Conservation (phyloP, 2,888 invertebrate species). For the Sesia bembeciformis region DNA sequence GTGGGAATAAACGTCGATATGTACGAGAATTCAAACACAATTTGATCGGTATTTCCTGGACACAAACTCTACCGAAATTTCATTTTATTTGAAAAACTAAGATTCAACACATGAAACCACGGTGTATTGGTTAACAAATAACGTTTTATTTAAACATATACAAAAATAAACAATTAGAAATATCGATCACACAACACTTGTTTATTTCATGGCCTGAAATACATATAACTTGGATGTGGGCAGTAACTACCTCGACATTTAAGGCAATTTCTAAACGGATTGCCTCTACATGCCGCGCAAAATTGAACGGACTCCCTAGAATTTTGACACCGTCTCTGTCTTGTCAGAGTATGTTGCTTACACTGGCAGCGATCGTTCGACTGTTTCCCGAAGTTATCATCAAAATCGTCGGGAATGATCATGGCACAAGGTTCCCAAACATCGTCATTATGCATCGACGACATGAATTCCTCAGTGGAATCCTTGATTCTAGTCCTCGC, state of each 20-base stretch:
- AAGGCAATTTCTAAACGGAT: background rate
- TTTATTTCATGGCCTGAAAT: background rate
- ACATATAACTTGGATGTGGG: background rate
- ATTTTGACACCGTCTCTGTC: background rate
- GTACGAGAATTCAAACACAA: no score
- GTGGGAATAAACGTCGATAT: no score
- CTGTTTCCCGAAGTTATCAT: background rate
- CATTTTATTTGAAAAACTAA: no score
- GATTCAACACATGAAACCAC: no score
- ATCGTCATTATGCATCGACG: background rate
- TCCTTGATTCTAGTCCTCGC: background rate
- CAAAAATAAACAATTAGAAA: no score
- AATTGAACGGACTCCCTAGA: background rate
- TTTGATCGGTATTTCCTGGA: no score
- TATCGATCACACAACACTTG: no score
- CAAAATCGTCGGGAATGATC: background rate
- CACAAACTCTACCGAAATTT: no score
- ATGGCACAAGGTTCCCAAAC: background rate
- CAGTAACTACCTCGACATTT: background rate
- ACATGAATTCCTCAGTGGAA: background rate
- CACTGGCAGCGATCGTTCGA: background rate
- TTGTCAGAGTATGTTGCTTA: background rate
- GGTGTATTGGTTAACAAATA: no score
- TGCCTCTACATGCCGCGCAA: background rate
- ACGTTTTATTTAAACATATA: no score